Percentiles rank a stretch among this genome's conserved stretches.
Conservation (phyloP, 64 coral and sea anemone species). For the Pocillopora damicornis region DNA sequence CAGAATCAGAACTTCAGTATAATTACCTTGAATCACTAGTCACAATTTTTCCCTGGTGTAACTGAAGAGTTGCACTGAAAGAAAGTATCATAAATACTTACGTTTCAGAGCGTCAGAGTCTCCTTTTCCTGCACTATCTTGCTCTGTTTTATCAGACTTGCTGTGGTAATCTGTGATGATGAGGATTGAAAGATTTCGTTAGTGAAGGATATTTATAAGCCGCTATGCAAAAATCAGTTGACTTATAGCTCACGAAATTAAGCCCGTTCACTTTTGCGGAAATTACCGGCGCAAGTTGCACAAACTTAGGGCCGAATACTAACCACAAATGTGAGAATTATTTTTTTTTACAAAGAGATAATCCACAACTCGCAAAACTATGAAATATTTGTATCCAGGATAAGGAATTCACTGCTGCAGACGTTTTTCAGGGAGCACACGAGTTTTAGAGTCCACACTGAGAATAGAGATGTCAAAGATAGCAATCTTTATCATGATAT, state of each 20-base stretch:
- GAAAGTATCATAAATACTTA: not conserved
- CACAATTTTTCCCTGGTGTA: too few species aligned
- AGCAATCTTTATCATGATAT: not conserved
- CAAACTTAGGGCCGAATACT: not conserved
- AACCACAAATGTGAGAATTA: not conserved
- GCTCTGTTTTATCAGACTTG: not conserved
- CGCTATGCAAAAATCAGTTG: not conserved
- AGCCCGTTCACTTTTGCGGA: not conserved
- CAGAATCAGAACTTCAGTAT: too few species aligned
- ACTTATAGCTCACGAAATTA: not conserved
- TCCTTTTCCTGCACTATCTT: not conserved
- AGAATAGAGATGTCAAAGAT: not conserved
- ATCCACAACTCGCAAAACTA: not conserved
- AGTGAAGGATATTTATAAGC: not conserved
- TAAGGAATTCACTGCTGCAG: not conserved
- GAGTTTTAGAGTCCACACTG: not conserved
- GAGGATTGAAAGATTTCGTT: not conserved
- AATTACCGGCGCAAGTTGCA: not conserved
- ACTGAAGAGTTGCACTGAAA: not conserved
- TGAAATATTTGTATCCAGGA: not conserved
- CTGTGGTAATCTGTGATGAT: conserved; percentile 2
- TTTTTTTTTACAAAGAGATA: not conserved
- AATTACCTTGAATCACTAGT: too few species aligned
- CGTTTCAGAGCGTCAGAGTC: not conserved
- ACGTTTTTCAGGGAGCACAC: not conserved